Base-by-base conservation (phyloP, 2,888 invertebrate species). In the Julus scandinavius region DNA sequence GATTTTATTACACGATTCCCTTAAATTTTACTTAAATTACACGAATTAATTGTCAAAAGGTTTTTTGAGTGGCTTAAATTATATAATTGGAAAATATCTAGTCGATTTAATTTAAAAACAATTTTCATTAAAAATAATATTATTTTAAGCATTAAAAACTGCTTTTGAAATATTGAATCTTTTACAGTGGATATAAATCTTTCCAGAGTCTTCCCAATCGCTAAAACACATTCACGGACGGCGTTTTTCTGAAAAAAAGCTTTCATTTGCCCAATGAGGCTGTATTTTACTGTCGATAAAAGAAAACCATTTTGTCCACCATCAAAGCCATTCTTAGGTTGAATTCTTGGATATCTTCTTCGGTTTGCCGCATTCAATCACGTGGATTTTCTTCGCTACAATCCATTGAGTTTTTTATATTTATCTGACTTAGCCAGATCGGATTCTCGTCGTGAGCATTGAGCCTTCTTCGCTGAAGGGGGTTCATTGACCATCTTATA, bases 281-380 rank as follows among this genome's bases (percentile, higher is more conserved):
- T 80, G 80, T 38, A 80, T 80, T 80, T 80, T 80, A 80, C 80
- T 80, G 80, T 80, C 80, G 80, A 80, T 80, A 80, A 80, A 80
- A 80, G 38, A 80, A 38, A 80, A 80, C 80, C 80, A 80, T 80
- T 80, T 80, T 80, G 80, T 80, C 80, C 80, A 80, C 80, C 80
- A 80, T 38, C 80, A 80, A 38, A 38, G 80, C 80, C 80, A 80
- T 80, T 80, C 80, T 80, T 80, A 80, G 29, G 80, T 80, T 80
- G 80, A 80, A 80, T 80, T 80, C 80, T 80, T 80, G 38, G 80
- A 20, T 38, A 80, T 80, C 80, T 80, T 80, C 80, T 29, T 80
- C 38, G 80, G 80, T 80, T 80, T 80, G 80, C 80, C 80, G 80
- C 80, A 80, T 80, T 80, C 80, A 80, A 80, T 80, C 80, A 38